A percentile compares a stretch with the other conserved stretches of the same genome.
These are phyloP conservation scores for Apis dorsata DNA, from an alignment of 1,140 invertebrate species.

Conservation along the genomic window DNA sequence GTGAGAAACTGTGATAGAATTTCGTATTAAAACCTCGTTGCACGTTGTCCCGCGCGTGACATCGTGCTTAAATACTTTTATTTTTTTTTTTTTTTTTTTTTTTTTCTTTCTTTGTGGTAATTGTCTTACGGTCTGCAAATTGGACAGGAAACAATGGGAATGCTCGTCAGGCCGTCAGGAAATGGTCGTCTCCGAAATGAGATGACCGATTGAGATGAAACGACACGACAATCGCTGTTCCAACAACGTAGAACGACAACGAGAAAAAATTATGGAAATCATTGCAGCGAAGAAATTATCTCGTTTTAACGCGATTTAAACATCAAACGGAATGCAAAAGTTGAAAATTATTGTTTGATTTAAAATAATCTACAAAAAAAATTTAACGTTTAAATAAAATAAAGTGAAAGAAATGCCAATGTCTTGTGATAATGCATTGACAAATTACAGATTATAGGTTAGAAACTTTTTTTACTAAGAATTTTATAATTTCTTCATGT, in stretches of 20 bases:
- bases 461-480: no score
- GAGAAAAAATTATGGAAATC: not conserved
- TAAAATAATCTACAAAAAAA: no score
- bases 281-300: not conserved
- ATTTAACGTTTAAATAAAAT: no score
- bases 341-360: not conserved
- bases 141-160: not conserved
- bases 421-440: no score
- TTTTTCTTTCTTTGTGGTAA: slow-evolving; percentile 11
- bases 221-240: not conserved
- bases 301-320: not conserved
- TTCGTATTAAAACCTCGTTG: slow-evolving; percentile 54
- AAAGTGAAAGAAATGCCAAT: no score
- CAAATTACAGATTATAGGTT: no score
- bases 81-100: not conserved
- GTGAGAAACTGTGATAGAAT: slow-evolving; percentile 71
- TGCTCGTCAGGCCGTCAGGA: not conserved
- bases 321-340: not conserved
- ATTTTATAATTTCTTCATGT: no score
- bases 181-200: not conserved
- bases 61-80: slow-evolving; percentile 17
- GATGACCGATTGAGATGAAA: not conserved
- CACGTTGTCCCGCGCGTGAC: not conserved
- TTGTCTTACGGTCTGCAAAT: slow-evolving; percentile 1
- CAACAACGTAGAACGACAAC: not conserved